A percentile compares a stretch with the other conserved stretches of the same genome.
Conservation (phyloP, 2,113 vertebrate genomes). For the Aleadryas rufinucha region DNA sequence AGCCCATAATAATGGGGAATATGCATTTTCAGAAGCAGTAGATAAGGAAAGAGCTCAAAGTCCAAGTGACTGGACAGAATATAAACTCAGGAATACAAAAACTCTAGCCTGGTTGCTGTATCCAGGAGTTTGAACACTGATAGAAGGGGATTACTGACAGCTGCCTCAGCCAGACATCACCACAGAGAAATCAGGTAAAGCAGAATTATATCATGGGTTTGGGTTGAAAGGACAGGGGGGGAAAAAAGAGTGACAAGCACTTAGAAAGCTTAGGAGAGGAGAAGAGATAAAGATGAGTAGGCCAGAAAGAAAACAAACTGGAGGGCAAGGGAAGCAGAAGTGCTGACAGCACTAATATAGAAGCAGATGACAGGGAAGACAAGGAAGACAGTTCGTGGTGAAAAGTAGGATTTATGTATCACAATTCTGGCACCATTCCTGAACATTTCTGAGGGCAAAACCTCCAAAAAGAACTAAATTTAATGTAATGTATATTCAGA, state of each 20-base stretch:
- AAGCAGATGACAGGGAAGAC: slow-evolving; percentile 15
- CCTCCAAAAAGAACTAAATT: not conserved
- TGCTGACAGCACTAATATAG: slow-evolving; percentile 16
- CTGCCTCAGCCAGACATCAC: not conserved
- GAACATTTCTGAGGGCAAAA: not conserved
- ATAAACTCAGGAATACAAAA: not conserved
- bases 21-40: not conserved
- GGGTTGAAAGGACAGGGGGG: not conserved
- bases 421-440: not conserved
- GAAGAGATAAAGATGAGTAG: not conserved
- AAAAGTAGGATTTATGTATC: slow-evolving; percentile 3
- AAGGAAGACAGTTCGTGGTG: not conserved
- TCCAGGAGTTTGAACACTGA: not conserved
- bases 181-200: not conserved
- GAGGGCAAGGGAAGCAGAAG: not conserved
- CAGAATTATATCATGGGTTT: not conserved
- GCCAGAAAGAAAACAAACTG: slow-evolving; percentile 10
- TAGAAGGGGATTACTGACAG: not conserved
- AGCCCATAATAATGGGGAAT: not conserved
- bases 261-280: not conserved
- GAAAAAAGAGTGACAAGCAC: not conserved
- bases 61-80: not conserved
- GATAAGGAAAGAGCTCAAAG: not conserved
- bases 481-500: not conserved
- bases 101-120: not conserved